Conservation (phyloP, 2,113 vertebrate genomes). For the Athene cunicularia region DNA sequence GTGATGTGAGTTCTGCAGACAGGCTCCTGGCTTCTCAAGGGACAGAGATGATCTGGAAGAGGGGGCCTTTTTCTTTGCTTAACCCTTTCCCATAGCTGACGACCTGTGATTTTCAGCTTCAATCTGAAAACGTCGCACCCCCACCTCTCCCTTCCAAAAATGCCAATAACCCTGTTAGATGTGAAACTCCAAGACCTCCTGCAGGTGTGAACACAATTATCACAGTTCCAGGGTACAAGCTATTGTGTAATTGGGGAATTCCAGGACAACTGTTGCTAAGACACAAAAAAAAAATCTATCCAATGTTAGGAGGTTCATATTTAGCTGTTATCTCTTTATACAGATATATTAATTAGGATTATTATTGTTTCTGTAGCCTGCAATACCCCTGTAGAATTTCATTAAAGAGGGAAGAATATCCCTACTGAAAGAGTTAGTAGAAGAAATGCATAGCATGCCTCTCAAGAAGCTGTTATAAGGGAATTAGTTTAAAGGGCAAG, state of each 20-base stretch:
- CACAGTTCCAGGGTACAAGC: slow-evolving; percentile 13
- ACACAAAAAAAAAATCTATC: not conserved
- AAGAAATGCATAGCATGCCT: slow-evolving; percentile 83
- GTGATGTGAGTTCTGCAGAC: not conserved
- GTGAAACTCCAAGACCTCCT: slow-evolving; percentile 22
- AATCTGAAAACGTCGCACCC: not conserved
- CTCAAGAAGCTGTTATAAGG: slow-evolving; percentile 81
- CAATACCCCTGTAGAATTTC: slow-evolving; percentile 63
- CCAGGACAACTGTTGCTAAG: slow-evolving; percentile 62
- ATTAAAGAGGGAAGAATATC: slow-evolving; percentile 50
- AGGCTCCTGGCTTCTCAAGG: not conserved
- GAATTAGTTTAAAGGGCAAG: slow-evolving; percentile 84
- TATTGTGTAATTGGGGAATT: slow-evolving; percentile 68
- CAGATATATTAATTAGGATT: slow-evolving; percentile 31
- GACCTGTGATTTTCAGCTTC: not conserved
- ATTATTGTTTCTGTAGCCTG: slow-evolving; percentile 53
- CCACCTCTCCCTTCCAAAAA: not conserved
- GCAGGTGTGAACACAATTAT: slow-evolving; percentile 38
- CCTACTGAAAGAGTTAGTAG: slow-evolving; percentile 74
- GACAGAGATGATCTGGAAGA: not conserved
- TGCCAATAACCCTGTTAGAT: not conserved
- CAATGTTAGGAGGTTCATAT: slow-evolving; percentile 17
- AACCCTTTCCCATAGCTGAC: not conserved
- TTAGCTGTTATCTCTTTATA: slow-evolving; percentile 43
- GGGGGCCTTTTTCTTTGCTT: not conserved